Evolutionary conservation across 2,888 invertebrate genomes (phyloP), one percentile per base, ranked within the genome.

Genomic region (Leptinotarsa peninsularis): DNA sequence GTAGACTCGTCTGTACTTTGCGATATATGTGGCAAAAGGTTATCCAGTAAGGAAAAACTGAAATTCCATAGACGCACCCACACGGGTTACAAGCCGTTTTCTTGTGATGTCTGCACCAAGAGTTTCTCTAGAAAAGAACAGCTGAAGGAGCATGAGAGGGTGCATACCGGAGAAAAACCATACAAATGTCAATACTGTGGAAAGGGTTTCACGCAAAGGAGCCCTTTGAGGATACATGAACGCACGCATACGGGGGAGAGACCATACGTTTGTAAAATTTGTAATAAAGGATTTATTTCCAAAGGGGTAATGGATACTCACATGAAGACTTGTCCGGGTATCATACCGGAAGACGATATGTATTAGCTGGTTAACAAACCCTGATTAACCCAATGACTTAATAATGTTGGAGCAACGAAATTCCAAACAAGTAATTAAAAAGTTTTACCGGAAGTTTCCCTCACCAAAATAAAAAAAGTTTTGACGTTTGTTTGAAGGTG

Each of bases 91-190:
- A 91, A 90, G 79, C 91, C 91, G 3, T 85, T 79, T 75, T 73
- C 81, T 7, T 86, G 86, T 63, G 82, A 82, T 50, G 80, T 83
- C n/a, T 86, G 86, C 74, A 80, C 90, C 67, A 91, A 91, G 82
- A 90, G 90, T 2, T 91, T 91, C 85, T 91, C 90, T 49, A 90
- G 91, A 85, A 91, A 91, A 81, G 91, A 91, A 85, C 91, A 91
- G 85, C 86, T 92, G 79, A 91, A 90, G 69, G 85, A 84, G 66
- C 92, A 92, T 88, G 91, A 91, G 86, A 89, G 91, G 67, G 91
- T 91, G 69, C 92, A 92, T 86, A 90, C 91, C 0, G 91, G 91
- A 0, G 91, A 91, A 87, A 91, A 91, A 85, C 92, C 92, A 66
- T 90, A 91, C 87, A 90, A 90, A 77, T 92, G 92, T 85, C 88